Conservation (phyloP, 2,888 invertebrate genomes). For the Plebejus argus region DNA sequence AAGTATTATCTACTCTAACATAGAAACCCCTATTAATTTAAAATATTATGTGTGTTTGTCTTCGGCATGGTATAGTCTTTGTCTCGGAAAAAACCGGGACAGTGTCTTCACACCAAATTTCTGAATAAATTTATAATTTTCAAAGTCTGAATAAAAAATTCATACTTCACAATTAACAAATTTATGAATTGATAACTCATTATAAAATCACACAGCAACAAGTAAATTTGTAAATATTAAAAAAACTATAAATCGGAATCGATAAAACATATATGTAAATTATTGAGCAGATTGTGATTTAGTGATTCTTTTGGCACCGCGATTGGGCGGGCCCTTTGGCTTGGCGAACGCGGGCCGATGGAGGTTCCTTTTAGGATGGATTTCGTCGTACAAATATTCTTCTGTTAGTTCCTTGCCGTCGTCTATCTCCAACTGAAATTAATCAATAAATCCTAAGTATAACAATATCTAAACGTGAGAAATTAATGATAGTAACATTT, state of each 20-base stretch:
- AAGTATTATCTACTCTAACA: too few relatives aligned
- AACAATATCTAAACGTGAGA: too few relatives aligned
- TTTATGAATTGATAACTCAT: background rate
- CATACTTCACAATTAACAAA: too few relatives aligned
- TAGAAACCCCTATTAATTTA: too few relatives aligned
- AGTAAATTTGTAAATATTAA: slow-evolving; percentile 22
- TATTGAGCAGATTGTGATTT: slow-evolving; percentile 81
- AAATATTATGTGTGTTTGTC: background rate
- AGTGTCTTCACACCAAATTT: too few relatives aligned
- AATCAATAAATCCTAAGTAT: slow-evolving; percentile 34
- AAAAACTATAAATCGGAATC: background rate
- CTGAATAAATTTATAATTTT: too few relatives aligned
- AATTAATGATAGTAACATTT: too few relatives aligned
- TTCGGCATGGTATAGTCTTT: too few relatives aligned
- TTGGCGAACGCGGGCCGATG: slow-evolving; percentile 96
- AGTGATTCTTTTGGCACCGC: slow-evolving; percentile 94
- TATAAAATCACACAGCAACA: slow-evolving; percentile 28
- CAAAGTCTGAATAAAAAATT: too few relatives aligned
- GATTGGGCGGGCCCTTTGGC: slow-evolving; percentile 96
- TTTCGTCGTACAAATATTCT: slow-evolving; percentile 93
- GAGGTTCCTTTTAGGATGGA: slow-evolving; percentile 94
- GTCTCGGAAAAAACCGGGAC: too few relatives aligned
- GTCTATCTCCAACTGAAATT: slow-evolving; percentile 92
- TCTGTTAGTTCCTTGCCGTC: slow-evolving; percentile 94
- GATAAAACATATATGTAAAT: slow-evolving; percentile 33